These are phyloP conservation scores for Drosophila tani DNA, from an alignment of 1,140 invertebrate genomes.

Conservation along the genomic window DNA sequence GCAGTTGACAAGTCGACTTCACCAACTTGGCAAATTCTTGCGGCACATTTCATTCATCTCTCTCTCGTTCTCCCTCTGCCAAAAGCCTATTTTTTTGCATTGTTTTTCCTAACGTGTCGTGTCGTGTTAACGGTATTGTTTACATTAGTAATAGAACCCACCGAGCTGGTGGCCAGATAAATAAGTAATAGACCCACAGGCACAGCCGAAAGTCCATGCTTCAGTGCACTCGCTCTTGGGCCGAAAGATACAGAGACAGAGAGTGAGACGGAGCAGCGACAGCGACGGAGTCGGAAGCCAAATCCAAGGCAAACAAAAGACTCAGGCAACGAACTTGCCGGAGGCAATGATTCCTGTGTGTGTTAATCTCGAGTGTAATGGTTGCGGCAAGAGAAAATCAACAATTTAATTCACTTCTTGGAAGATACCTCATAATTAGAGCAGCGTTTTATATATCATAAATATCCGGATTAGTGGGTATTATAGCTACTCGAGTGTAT, in stretches of 20 bases:
- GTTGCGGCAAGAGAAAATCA: constrained; percentile 13
- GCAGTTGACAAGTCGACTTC: constrained; percentile 47
- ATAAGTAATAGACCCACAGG: constrained; percentile 68
- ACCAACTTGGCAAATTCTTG: constrained; percentile 57
- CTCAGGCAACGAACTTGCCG: constrained; percentile 72
- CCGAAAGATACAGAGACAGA: constrained; percentile 35
- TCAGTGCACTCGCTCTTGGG: constrained; percentile 47
- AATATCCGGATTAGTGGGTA: constrained; percentile 4
- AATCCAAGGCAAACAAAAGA: constrained; percentile 62
- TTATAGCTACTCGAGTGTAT: constrained; percentile 5
- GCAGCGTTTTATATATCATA: constrained; percentile 10
- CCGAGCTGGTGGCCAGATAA: constrained; percentile 66
- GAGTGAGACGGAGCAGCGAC: neutral
- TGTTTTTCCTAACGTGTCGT: constrained; percentile 40
- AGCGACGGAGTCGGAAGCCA: constrained; percentile 23
- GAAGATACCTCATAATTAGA: constrained; percentile 17
- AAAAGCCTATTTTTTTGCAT: constrained; percentile 15
- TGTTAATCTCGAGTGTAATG: constrained; percentile 25
- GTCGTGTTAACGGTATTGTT: constrained; percentile 79
- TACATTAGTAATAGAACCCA: constrained; percentile 78
- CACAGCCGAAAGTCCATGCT: constrained; percentile 56
- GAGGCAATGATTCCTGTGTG: constrained; percentile 37
- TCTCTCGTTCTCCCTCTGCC: constrained; percentile 8
- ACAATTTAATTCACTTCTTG: constrained; percentile 43
- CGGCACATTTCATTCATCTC: constrained; percentile 58